These are phyloP conservation scores for Porites evermanni DNA, from an alignment of 92 coral and sea anemone species.

Conservation along the genomic window DNA sequence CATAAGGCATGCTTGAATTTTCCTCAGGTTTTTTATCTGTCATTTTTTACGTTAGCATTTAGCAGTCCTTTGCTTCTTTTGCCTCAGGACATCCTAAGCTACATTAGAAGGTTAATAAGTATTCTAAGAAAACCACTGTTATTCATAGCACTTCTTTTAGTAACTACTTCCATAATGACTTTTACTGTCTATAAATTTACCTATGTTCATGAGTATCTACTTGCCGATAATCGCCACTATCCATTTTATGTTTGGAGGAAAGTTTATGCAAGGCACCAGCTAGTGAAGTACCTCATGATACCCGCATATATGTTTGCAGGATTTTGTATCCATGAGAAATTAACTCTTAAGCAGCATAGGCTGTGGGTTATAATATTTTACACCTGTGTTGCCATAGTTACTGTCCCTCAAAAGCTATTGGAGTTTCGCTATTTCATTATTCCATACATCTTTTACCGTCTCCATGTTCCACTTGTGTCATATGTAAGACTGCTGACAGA, in stretches of 20 bases:
- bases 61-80: conserved; percentile 73
- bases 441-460: conserved; percentile 83
- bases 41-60: conserved; percentile 76
- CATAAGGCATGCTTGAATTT: conserved; percentile 87
- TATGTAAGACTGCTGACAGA: conserved; percentile 66
- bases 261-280: conserved; percentile 86
- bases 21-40: conserved; percentile 91
- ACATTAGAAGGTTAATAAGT: conserved; percentile 33
- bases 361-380: conserved; percentile 84
- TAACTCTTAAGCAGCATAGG: conserved; percentile 58
- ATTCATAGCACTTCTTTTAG: conserved; percentile 34
- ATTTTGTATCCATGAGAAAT: conserved; percentile 54
- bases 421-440: conserved; percentile 95
- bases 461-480: conserved; percentile 75
- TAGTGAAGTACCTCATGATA: conserved; percentile 63
- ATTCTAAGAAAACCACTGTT: conserved; percentile 47
- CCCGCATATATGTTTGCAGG: conserved; percentile 79
- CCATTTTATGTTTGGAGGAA: conserved; percentile 97
- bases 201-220: conserved; percentile 83
- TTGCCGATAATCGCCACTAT: conserved; percentile 97
- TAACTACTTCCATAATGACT: conserved; percentile 22
- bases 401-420: conserved; percentile 87
- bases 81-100: conserved; percentile 54
- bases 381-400: conserved; percentile 71
- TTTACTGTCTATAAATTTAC: conserved; percentile 74